Evolutionary conservation across 2,888 invertebrate species (phyloP), one percentile per base, ranked within the genome.

Genomic region (Sarcophaga subvicina): DNA sequence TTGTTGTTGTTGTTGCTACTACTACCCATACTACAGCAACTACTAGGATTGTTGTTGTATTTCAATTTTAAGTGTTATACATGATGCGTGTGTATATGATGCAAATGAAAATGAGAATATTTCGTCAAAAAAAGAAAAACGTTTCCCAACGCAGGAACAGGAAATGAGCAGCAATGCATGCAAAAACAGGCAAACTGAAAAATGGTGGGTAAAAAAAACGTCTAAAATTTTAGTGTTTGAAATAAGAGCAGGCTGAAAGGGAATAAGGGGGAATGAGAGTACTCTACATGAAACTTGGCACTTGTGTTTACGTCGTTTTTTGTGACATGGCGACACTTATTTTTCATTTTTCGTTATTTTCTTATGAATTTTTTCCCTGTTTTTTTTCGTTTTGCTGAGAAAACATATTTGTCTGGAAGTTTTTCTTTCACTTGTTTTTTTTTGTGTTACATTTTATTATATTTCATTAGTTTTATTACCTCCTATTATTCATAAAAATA

Each of bases 401-500:
- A 67, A 72, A 78, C 25, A n/a, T 27, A 27, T 25, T 12, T 79
- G 12, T 27, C 25, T 12, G 17, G 20, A 60, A 49, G 17, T 27
- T 60, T 59, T 25, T 37, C 6, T 14, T 78, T 70, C 20, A 66
- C 59, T 27, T 66, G 25, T 47, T 25, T 25, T 17, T 70, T 37
- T 67, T 4, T 67, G 37, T 25, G 20, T 45, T 17, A 70, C 27
- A 37, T 70, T 60, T 63, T 47, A 54, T 69, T 76, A 62, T 25
- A 76, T 82, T 86, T 77, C 77, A 86, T 86, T 82, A 83, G 71
- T 80, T 83, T 80, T 76, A 80, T 80, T 83, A 77, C 76, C 77
- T 72, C 37, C 67, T 69, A 80, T 80, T 77, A 60, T 62, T 72
- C 69, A 69, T 69, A 64, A 85, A 76, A 25, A 69, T 25, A 62